Conservation (phyloP, 2,113 vertebrate genomes). For the Phainopepla nitens region DNA sequence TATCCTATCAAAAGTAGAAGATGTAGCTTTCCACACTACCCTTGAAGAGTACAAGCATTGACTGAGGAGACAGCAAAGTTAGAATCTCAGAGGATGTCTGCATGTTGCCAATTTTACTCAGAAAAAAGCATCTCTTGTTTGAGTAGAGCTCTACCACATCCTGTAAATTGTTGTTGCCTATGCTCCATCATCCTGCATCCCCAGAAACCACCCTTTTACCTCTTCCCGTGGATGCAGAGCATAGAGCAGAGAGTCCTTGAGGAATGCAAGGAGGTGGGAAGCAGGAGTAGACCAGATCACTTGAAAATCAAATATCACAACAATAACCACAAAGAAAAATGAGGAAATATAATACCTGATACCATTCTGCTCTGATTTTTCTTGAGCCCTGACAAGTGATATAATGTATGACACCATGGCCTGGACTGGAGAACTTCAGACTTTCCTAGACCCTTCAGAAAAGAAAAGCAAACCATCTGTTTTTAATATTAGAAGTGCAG, state of each 20-base stretch:
- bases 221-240: background rate
- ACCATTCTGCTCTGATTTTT: background rate
- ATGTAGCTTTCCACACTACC: background rate
- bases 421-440: background rate
- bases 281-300: background rate
- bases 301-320: background rate
- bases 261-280: background rate
- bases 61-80: background rate
- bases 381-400: background rate
- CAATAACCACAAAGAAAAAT: background rate
- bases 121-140: background rate
- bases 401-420: background rate
- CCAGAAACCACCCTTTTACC: background rate
- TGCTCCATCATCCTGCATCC: background rate
- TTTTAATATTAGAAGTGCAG: background rate
- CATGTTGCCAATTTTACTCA: background rate
- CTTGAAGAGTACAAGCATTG: background rate
- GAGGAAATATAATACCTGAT: background rate
- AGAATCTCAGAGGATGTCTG: background rate
- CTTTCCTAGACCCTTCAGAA: background rate
- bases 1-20: background rate
- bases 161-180: background rate
- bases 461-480: background rate
- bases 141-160: background rate
- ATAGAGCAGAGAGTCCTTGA: background rate